Base-by-base conservation (phyloP, 2,888 invertebrate species). In the Rhamnusium bicolor region DNA sequence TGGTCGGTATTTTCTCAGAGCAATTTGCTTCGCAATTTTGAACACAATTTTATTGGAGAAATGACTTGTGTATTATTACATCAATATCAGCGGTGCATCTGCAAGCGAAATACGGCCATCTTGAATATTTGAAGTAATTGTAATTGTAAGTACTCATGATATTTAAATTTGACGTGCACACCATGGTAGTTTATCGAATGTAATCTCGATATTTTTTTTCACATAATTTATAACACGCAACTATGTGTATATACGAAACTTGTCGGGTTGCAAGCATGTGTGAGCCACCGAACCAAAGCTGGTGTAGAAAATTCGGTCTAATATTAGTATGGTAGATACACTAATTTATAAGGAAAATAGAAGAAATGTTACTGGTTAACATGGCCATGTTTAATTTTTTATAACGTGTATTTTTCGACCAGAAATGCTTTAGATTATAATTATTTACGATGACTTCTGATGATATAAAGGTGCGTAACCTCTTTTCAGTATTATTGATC, bases 131-230 rank as follows among this genome's bases (percentile, higher is more conserved):
- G 76, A 73, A 74, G 79, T 83, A 84, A 84, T 84, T 84, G 81
- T 82, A 82, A 84, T 83, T 82, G 81, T 80, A 79, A 79, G 80
- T 81, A 81, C 80, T 82, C 82, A 74, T 83, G 81, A 83, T 83
- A 84, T 84, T 83, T 81, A 83, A 82, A 83, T 82, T 82, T 83
- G 81, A 83, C 84, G 84, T 85, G 85, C 82, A 82, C 81, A 80
- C 65, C 29, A 53, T 53, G 65, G 74, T 72, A 51, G 71, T 82
- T 84, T 84, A 84, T 84, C 84, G 81, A 83, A 83, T 83, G 81
- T 82, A 83, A 84, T 84, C 83, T 84, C 79, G 79, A 82, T 76
- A 80, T 81, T 82, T 83, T 83, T n/a, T 76, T 78, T 77, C 75
- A 80, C 79, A 80, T 80, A 82, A 84, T 84, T 85, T 84, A 81